phyloP scores from a whole-genome alignment of 2,797 vertebrate genomes.

The Crocidura indochinensis region DNA sequence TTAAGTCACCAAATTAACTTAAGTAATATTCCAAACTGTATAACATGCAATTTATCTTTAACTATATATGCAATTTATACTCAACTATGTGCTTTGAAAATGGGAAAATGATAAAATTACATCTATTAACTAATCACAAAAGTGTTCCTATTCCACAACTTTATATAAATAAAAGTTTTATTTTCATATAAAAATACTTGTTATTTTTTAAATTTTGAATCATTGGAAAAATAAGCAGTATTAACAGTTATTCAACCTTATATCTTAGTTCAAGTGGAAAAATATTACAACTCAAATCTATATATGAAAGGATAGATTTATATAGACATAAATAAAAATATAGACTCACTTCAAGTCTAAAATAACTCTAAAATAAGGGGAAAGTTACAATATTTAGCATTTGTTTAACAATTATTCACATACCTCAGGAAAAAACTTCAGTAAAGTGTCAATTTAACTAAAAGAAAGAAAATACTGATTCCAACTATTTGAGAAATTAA shows the following conservation, averaged over 20 bases:
- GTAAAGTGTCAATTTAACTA: constrained; percentile 37
- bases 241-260: constrained; percentile 15
- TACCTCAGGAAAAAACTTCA: constrained; percentile 3
- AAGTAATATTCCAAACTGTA: neutral
- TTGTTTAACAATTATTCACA: constrained; percentile 37
- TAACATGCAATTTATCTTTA: constrained; percentile 21
- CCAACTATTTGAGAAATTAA: constrained; percentile 29
- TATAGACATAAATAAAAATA: constrained; percentile 58
- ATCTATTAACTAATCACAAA: constrained; percentile 8
- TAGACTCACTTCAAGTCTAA: constrained; percentile 47
- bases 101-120: constrained; percentile 26
- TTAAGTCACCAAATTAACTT: constrained; percentile 7
- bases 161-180: constrained; percentile 52
- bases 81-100: neutral
- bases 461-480: constrained; percentile 58
- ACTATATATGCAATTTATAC: neutral
- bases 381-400: neutral
- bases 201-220: constrained; percentile 65
- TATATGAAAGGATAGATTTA: constrained; percentile 17
- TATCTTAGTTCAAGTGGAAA: constrained; percentile 43
- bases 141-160: constrained; percentile 50
- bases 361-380: constrained; percentile 46
- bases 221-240: constrained; percentile 31
- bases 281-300: constrained; percentile 33
- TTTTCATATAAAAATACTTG: constrained; percentile 34